Base-by-base conservation (phyloP, 2,113 vertebrate species). In the Clinocottus analis region DNA sequence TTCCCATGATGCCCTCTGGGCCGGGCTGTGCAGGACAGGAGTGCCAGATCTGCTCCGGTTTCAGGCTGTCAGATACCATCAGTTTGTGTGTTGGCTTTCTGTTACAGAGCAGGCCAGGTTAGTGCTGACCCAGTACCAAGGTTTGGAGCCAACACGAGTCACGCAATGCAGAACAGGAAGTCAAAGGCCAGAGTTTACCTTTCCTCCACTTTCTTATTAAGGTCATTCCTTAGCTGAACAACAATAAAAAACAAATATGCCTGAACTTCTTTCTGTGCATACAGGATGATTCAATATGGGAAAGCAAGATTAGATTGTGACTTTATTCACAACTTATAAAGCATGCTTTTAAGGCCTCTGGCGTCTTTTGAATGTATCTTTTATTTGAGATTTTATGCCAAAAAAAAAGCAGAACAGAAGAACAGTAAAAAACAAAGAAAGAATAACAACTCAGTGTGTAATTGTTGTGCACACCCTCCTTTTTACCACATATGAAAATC, bases 21-120 rank as follows among this genome's bases (percentile, higher is more conserved):
- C 67, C 45, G 13, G 71, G 55, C 83, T 84, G 83, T 61, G 73
- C 85, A 68, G 89, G 82, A 90, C 73, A 75, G 75, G 75, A 65
- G 72, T 81, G 66, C 82, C 67, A 77, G 75, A 62, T 75, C 87
- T 79, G 75, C 86, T 93, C 79, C 82, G 78, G 86, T 93, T 93
- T 93, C 90, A 82, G 9, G 43, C 63, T 49, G 51, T 31, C 68
- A 90, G 93, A 94, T 93, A 93, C 90, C 79, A 94, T 94, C 90
- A 41, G 84, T 78, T 84, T 80, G 65, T 83, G 77, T 84, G 80
- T 87, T 85, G 85, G 87, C 84, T 87, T 92, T 81, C 87, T 88
- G 85, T 91, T 82, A 72, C 83, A 76, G 83, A 88, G 67, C 77
- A 83, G 76, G 74, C 29, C 80, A 75, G 67, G 59, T 74, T 72